phyloP scores from a whole-genome alignment of 2,797 vertebrate species.

The Tragopan temminckii region DNA sequence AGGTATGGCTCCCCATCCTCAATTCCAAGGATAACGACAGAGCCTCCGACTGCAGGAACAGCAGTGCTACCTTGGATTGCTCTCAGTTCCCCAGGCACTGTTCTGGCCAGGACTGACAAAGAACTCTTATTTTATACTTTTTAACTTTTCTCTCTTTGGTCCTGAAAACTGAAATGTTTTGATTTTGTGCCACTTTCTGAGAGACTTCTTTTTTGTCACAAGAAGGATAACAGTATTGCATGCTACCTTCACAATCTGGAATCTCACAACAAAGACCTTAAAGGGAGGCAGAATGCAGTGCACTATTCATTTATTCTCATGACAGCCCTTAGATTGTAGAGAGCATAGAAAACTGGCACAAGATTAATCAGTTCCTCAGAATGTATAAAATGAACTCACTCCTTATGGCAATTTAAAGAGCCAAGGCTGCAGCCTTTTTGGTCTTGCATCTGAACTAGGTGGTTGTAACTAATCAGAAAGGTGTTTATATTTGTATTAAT shows the following conservation, averaged over 20 bases:
- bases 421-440: slow-evolving; percentile 33
- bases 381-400: slow-evolving; percentile 55
- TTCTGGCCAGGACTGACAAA: background rate
- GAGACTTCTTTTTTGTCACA: slow-evolving; percentile 8
- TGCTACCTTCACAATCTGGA: slow-evolving; percentile 69
- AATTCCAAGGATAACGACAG: background rate
- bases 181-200: slow-evolving; percentile 57
- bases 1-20: background rate
- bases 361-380: slow-evolving; percentile 78
- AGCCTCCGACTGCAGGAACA: slow-evolving; percentile 4
- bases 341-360: slow-evolving; percentile 63
- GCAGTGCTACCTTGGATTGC: background rate
- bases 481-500: slow-evolving; percentile 22
- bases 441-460: background rate
- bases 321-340: slow-evolving; percentile 75
- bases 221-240: slow-evolving; percentile 61
- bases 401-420: slow-evolving; percentile 47
- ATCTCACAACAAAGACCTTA: slow-evolving; percentile 69
- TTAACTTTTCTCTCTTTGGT: background rate
- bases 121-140: background rate
- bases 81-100: background rate
- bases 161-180: slow-evolving; percentile 48
- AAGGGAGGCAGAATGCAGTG: slow-evolving; percentile 64
- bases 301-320: slow-evolving; percentile 77
- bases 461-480: slow-evolving; percentile 5